phyloP scores from a whole-genome alignment of 2,797 vertebrate genomes.

The Melanotaenia maccullochi region DNA sequence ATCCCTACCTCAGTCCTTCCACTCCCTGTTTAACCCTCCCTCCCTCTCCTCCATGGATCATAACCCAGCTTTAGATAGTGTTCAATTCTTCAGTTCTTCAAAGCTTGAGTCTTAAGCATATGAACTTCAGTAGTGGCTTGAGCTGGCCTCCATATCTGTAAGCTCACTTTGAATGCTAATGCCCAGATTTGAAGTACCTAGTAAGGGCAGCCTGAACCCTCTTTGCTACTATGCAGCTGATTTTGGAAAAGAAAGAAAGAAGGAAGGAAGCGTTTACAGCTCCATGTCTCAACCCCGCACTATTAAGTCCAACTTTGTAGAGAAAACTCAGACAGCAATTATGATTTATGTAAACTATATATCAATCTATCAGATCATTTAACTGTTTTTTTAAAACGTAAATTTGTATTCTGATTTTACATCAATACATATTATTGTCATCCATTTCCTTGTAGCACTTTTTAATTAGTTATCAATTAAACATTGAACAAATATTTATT shows the following conservation, averaged over 20 bases:
- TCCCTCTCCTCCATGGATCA: conserved; percentile 58
- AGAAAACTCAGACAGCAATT: conserved; percentile 18
- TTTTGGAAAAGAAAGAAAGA: conserved; percentile 41
- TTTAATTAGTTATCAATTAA: no score
- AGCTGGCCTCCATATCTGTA: conserved; percentile 55
- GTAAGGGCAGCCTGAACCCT: conserved; percentile 37
- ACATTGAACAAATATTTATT: no score
- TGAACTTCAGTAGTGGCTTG: conserved; percentile 72
- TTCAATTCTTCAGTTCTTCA: conserved; percentile 67
- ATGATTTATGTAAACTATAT: neutral
- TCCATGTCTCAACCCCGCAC: conserved; percentile 18
- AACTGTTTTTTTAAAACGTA: no score
- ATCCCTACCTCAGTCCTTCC: conserved; percentile 35
- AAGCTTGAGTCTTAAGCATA: conserved; percentile 74
- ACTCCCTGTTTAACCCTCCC: conserved; percentile 33
- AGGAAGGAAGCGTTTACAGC: conserved; percentile 21
- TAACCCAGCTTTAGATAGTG: conserved; percentile 75
- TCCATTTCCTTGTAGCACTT: no score
- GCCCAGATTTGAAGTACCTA: conserved; percentile 62
- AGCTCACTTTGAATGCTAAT: conserved; percentile 74
- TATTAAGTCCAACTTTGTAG: conserved; percentile 11
- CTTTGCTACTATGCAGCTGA: conserved; percentile 27
- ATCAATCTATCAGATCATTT: neutral
- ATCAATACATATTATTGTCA: no score
- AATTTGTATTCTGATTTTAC: no score